Evolutionary conservation across 2,888 invertebrate species (phyloP), one percentile per base, ranked within the genome.

Genomic region (Tetanocera ferruginea): DNA sequence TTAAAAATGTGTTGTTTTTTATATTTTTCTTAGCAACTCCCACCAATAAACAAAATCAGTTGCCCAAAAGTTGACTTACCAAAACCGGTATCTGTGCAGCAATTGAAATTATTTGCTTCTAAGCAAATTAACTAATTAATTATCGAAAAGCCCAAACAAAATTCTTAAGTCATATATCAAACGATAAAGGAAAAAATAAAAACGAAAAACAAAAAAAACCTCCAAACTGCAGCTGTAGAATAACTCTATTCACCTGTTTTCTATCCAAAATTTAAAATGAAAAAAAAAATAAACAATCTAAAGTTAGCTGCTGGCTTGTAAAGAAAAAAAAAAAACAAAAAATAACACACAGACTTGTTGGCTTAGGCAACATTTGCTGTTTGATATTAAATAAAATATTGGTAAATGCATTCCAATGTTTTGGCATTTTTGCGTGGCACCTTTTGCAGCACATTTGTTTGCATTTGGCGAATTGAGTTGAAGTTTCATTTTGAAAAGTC

Each of bases 61-160:
- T 8, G 11, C 60, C 60, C 4, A 60, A 60, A 60, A 60, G 60
- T 17, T 60, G 60, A 28, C 23, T 37, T 19, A 8, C 60, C 14
- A 23, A 57, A 72, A 72, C 57, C 72, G 57, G 72, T 60, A 60
- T 60, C 60, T 8, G 3, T 23, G 14, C 34, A 25, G 6, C 28
- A 25, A 23, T 17, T 5, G 34, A 3, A 55, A 60, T 57, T 71
- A 60, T 55, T n/a, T 31, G 31, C 72, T 57, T 72, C 72, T 57
- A 72, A 66, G n/a, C 70, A 70, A 77, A 67, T 72, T 77, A 82
- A 82, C 84, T 85, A 85, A 85, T 86, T 85, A 85, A 85, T 85
- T 86, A 85, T 76, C 82, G 80, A 82, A 86, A 83, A 85, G 82
- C 52, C n/a, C 52, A 66, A 60, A 60, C 51, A 34, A 64, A 73